Conservation (phyloP, 1,140 invertebrate genomes). For the Ganaspis sp. region DNA sequence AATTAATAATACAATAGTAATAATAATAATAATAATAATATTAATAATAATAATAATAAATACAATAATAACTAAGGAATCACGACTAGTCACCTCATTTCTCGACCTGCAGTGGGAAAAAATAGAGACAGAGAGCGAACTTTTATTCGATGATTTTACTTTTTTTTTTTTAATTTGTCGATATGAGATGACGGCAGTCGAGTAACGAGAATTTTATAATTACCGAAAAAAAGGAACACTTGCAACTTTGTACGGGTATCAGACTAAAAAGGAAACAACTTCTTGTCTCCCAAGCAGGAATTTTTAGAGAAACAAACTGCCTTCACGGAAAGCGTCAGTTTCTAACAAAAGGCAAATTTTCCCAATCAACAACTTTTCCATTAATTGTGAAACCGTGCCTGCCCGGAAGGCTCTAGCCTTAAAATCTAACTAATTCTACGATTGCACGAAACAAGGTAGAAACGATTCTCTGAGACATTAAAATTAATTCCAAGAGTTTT, state of each 20-base stretch:
- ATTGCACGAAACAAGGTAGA: conserved; percentile 67
- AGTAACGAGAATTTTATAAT: conserved; percentile 16
- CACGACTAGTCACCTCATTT: conserved; percentile 20
- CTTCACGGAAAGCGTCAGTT: background rate
- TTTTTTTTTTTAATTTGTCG: conserved; percentile 8
- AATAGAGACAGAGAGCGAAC: conserved; percentile 9
- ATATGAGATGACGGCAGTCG: background rate
- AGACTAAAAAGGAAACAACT: background rate
- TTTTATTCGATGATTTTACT: conserved; percentile 9
- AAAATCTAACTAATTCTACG: conserved; percentile 60
- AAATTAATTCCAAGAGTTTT: background rate
- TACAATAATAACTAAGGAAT: conserved; percentile 17
- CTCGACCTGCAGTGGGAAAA: background rate
- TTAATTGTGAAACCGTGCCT: background rate
- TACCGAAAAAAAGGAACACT: conserved; percentile 11
- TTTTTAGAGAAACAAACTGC: background rate
- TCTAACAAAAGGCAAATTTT: background rate
- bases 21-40: background rate
- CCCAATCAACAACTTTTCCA: background rate
- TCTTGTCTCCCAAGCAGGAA: background rate
- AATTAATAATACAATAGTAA: conserved; percentile 12
- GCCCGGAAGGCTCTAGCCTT: background rate
- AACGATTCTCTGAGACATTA: conserved; percentile 13
- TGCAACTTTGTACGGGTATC: background rate
- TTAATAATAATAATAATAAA: conserved; percentile 5